A percentile compares a stretch with the other conserved stretches of the same genome.
Conservation (phyloP, 2,113 vertebrate species). For the Peucedramus taeniatus region DNA sequence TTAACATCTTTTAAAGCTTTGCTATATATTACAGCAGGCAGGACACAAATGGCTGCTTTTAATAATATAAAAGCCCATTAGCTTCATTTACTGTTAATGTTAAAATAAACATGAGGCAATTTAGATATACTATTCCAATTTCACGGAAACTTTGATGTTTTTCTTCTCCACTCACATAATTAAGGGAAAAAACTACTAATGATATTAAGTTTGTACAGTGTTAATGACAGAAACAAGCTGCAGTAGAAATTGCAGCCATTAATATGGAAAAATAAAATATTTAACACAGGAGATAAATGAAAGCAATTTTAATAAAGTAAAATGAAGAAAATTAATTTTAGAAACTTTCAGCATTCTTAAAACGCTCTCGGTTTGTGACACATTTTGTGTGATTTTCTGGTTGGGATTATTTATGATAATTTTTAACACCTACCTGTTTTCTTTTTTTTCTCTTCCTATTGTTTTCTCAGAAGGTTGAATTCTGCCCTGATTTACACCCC, state of each 20-base stretch:
- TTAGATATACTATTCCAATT: slow-evolving; percentile 87
- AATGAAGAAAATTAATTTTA: slow-evolving; percentile 84
- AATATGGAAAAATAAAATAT: slow-evolving; percentile 87
- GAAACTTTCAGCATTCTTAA: slow-evolving; percentile 69
- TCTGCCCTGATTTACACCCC: neutral
- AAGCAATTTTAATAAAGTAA: slow-evolving; percentile 83
- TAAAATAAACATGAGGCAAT: slow-evolving; percentile 89
- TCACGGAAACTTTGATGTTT: slow-evolving; percentile 87
- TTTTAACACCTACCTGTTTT: slow-evolving; percentile 1
- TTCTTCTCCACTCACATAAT: slow-evolving; percentile 86
- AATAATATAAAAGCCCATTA: slow-evolving; percentile 87
- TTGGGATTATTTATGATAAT: slow-evolving; percentile 53
- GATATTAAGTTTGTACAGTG: slow-evolving; percentile 87
- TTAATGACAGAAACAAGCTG: slow-evolving; percentile 84
- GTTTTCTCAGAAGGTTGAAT: neutral
- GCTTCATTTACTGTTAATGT: slow-evolving; percentile 88
- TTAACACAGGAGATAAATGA: slow-evolving; percentile 81
- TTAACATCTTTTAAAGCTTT: slow-evolving; percentile 82
- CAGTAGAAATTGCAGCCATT: slow-evolving; percentile 81
- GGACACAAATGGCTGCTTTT: slow-evolving; percentile 84
- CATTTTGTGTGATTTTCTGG: slow-evolving; percentile 43
- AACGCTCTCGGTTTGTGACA: slow-evolving; percentile 16
- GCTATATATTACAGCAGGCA: slow-evolving; percentile 76
- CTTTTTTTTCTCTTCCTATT: neutral
- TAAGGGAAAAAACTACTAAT: slow-evolving; percentile 87